Conservation (phyloP, 2,888 invertebrate genomes). For the Yponomeuta evonymella region DNA sequence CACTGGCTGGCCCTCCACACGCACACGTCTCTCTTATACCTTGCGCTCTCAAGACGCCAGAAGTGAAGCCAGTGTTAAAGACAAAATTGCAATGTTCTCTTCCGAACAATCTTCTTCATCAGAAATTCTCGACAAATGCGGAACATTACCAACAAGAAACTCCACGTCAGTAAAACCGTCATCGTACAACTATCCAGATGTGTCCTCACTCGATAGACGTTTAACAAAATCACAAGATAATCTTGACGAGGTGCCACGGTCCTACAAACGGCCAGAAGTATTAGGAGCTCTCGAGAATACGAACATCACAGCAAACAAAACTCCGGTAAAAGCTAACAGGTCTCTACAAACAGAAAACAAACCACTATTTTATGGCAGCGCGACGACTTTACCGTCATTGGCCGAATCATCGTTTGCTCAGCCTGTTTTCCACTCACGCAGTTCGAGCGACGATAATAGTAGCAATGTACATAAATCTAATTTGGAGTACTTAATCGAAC, state of each 20-base stretch:
- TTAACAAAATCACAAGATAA: conserved; percentile 69
- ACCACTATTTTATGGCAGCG: conserved; percentile 67
- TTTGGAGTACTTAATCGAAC: conserved; percentile 85
- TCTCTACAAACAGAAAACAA: conserved; percentile 44
- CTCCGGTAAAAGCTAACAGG: conserved; percentile 34
- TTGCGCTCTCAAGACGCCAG: conserved; percentile 84
- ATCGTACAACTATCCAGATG: conserved; percentile 43
- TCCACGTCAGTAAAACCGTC: conserved; percentile 49
- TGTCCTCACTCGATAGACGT: conserved; percentile 60
- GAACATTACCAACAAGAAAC: conserved; percentile 53
- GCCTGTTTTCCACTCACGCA: conserved; percentile 56
- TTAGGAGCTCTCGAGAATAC: conserved; percentile 68
- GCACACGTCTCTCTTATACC: conserved; percentile 59
- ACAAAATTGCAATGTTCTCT: conserved; percentile 92
- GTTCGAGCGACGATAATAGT: conserved; percentile 61
- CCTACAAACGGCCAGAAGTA: conserved; percentile 63
- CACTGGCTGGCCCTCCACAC: conserved; percentile 43
- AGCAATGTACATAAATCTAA: conserved; percentile 78
- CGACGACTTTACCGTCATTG: conserved; percentile 51
- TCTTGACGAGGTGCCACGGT: conserved; percentile 68
- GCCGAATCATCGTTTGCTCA: conserved; percentile 45
- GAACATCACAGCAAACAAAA: conserved; percentile 32
- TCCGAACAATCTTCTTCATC: conserved; percentile 61
- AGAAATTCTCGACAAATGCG: conserved; percentile 60
- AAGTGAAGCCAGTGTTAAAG: conserved; percentile 87